Conservation (phyloP, 2,113 vertebrate species). For the mouse (Mus musculus) region GRCm39 chr8:113401001-113401500, state of each 20-base stretch:
- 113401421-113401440: background rate
- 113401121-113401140: background rate
- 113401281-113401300: background rate
- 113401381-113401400: background rate
- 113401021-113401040: background rate
- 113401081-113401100: background rate
- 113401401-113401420: background rate
- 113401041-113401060: background rate
- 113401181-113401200: background rate
- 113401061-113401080: background rate
- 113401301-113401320: background rate
- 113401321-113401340: background rate
- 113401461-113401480: background rate
- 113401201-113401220: background rate
- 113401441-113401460: background rate
- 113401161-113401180: background rate
- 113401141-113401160: background rate
- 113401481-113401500: background rate
- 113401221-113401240: slow-evolving; percentile 17
- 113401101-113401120: background rate
- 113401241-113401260: slow-evolving; percentile 11
- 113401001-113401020: background rate
- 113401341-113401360: background rate
- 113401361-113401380: background rate
- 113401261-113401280: slow-evolving; percentile 6